These are phyloP conservation scores for Cheiracanthium punctorium DNA, from an alignment of 2,888 invertebrate genomes.

Conservation along the genomic window DNA sequence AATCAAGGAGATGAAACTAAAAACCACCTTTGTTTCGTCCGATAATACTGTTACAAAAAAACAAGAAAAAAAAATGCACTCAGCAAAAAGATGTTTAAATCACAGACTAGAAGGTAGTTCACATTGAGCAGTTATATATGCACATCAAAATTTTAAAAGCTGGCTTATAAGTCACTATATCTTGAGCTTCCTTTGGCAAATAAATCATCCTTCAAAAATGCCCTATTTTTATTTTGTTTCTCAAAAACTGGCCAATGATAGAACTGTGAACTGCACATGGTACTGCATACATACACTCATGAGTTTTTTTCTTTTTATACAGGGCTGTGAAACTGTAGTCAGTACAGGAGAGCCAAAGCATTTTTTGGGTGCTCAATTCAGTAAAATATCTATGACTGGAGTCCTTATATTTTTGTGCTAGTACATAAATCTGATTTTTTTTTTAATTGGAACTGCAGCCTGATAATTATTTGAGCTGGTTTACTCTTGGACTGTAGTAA, in stretches of 20 bases:
- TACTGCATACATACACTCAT: slow-evolving; percentile 11
- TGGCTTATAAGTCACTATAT: slow-evolving; percentile 35
- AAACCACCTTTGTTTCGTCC: slow-evolving; percentile 69
- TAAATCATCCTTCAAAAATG: slow-evolving; percentile 38
- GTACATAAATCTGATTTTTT: too few relatives aligned
- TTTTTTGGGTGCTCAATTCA: too few relatives aligned
- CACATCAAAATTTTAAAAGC: slow-evolving; percentile 62
- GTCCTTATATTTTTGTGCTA: too few relatives aligned
- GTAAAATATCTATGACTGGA: too few relatives aligned
- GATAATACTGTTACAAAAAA: slow-evolving; percentile 70
- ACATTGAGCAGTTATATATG: slow-evolving; percentile 69
- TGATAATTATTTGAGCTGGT: too few relatives aligned
- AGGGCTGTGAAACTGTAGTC: too few relatives aligned
- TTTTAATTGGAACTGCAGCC: too few relatives aligned
- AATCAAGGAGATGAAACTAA: slow-evolving; percentile 66
- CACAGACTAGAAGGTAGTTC: slow-evolving; percentile 70
- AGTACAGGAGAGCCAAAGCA: too few relatives aligned
- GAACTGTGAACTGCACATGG: slow-evolving; percentile 5
- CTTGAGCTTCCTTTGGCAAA: slow-evolving; percentile 53
- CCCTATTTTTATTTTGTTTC: slow-evolving; percentile 37
- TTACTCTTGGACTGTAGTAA: too few relatives aligned
- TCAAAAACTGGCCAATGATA: slow-evolving; percentile 55
- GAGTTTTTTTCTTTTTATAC: too few relatives aligned
- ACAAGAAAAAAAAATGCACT: slow-evolving; percentile 52
- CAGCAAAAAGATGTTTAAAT: slow-evolving; percentile 66